phyloP scores from a whole-genome alignment of 1,140 invertebrate genomes.

The Amyelois transitella region DNA sequence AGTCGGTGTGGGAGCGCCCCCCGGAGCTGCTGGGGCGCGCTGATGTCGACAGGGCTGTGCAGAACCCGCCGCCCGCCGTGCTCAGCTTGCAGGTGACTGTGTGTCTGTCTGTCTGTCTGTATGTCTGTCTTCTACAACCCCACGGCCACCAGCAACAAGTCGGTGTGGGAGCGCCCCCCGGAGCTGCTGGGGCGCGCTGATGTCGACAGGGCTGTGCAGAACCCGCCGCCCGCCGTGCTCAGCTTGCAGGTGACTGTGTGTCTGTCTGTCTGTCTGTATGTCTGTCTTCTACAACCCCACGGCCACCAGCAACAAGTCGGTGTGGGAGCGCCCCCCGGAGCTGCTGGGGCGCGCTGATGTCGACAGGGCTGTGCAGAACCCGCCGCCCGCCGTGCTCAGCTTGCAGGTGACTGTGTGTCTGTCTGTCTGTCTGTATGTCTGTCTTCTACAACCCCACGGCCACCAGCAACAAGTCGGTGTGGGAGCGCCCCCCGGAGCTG shows the following conservation, averaged over 20 bases:
- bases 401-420: slow-evolving; percentile 33
- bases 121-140: no score
- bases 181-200: no score
- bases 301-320: slow-evolving; percentile 86
- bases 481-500: slow-evolving; percentile 96
- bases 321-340: slow-evolving; percentile 98
- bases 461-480: slow-evolving; percentile 89
- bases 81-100: slow-evolving; percentile 39
- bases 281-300: slow-evolving; percentile 97
- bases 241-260: no score
- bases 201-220: no score
- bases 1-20: no score
- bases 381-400: slow-evolving; percentile 78
- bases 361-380: slow-evolving; percentile 87
- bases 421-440: no score
- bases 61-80: slow-evolving; percentile 85
- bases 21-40: background rate
- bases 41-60: slow-evolving; percentile 94
- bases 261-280: no score
- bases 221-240: no score
- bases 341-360: slow-evolving; percentile 90
- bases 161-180: no score
- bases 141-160: no score
- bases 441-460: slow-evolving; percentile 95
- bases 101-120: no score